Evolutionary conservation across 2,113 vertebrate genomes (phyloP).

Genomic region (Synodontis membranacea): DNA sequence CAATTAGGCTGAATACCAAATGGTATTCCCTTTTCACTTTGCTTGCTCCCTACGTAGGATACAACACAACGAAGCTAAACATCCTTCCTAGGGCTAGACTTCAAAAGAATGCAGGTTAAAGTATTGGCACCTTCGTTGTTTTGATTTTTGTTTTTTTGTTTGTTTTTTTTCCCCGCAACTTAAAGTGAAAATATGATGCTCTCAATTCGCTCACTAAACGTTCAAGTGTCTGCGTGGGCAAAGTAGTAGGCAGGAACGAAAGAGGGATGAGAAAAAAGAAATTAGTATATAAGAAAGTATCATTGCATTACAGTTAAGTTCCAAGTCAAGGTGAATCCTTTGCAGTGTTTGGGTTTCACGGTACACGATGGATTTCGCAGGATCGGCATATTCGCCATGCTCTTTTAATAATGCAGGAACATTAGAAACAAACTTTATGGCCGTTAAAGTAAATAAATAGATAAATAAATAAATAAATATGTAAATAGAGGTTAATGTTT

Average conservation of each 20-base stretch:
- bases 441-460: neutral
- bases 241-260: neutral
- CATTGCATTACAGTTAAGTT: neutral
- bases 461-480: too few species aligned
- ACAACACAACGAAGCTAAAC: neutral
- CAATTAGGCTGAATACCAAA: neutral
- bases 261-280: neutral
- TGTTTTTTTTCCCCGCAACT: too few species aligned
- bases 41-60: neutral
- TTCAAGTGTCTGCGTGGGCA: neutral
- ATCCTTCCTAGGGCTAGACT: too few species aligned
- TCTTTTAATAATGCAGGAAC: conserved; percentile 11
- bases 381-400: neutral
- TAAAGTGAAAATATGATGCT: neutral
- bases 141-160: too few species aligned
- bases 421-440: neutral
- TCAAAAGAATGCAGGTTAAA: neutral
- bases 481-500: conserved; percentile 15
- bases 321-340: neutral
- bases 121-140: neutral
- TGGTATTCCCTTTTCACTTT: neutral
- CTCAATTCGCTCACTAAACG: neutral
- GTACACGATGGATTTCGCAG: neutral
- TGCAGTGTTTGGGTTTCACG: neutral
- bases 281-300: neutral